Conservation (phyloP, 1,140 invertebrate genomes). For the Mya arenaria region DNA sequence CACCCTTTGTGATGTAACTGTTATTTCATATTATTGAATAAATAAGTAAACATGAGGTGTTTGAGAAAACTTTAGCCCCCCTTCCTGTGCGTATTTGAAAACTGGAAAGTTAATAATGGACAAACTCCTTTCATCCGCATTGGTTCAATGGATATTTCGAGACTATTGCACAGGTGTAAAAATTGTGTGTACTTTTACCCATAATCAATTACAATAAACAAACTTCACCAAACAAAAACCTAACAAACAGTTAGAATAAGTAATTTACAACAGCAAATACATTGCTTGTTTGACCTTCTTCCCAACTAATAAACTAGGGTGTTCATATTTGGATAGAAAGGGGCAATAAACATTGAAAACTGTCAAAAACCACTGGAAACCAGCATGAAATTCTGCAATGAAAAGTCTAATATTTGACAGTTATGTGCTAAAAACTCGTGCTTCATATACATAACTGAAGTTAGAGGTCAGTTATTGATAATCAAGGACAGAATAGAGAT, state of each 20-base stretch:
- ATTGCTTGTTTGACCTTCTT: slow-evolving; percentile 12
- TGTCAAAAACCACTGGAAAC: neutral
- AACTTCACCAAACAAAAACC: slow-evolving; percentile 11
- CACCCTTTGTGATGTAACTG: slow-evolving; percentile 55
- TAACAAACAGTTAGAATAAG: slow-evolving; percentile 11
- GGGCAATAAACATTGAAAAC: slow-evolving; percentile 30
- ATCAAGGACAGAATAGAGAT: neutral
- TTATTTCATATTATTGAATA: slow-evolving; percentile 49
- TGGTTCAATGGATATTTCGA: slow-evolving; percentile 16
- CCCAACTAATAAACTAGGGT: slow-evolving; percentile 31
- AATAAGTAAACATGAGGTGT: slow-evolving; percentile 54
- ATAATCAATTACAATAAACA: slow-evolving; percentile 20
- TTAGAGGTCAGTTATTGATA: too few species aligned
- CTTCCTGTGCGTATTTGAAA: slow-evolving; percentile 37
- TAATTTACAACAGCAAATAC: slow-evolving; percentile 37
- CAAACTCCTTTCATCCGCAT: neutral
- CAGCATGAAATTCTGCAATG: neutral
- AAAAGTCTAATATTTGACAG: neutral
- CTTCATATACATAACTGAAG: too few species aligned
- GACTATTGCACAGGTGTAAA: slow-evolving; percentile 19
- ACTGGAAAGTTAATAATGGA: slow-evolving; percentile 30
- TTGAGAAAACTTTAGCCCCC: slow-evolving; percentile 54
- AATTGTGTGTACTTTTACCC: neutral
- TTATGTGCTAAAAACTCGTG: neutral
- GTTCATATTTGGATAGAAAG: slow-evolving; percentile 11